phyloP scores from a whole-genome alignment of 2,797 vertebrate species.

The Urosaurus nigricauda region DNA sequence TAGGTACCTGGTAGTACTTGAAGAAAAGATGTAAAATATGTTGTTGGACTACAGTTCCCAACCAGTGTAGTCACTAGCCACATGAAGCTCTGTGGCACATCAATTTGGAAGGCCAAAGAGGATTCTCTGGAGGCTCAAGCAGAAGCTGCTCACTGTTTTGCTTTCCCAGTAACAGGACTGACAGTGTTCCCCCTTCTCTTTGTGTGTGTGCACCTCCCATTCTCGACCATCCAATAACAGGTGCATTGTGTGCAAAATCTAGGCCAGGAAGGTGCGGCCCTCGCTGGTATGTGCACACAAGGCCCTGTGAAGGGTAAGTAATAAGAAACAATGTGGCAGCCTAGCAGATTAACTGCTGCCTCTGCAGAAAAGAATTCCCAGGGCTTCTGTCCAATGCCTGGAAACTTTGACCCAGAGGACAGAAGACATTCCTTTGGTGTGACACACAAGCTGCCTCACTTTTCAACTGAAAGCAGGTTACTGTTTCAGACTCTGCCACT shows the following conservation, averaged over 20 bases:
- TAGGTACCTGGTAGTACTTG: no score
- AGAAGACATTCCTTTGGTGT: constrained; percentile 14
- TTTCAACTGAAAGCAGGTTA: constrained; percentile 26
- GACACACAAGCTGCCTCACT: neutral
- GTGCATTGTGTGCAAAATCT: constrained; percentile 12
- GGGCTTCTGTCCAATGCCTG: neutral
- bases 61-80: no score
- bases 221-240: constrained; percentile 11
- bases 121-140: neutral
- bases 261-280: constrained; percentile 27
- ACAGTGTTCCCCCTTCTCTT: neutral
- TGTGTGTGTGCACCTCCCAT: neutral
- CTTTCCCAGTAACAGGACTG: neutral
- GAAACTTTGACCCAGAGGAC: neutral
- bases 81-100: neutral
- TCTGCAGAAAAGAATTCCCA: constrained; percentile 20
- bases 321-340: neutral
- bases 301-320: neutral
- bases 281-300: neutral
- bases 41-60: neutral
- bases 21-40: neutral
- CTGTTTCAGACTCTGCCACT: neutral
- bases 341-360: neutral
- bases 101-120: neutral
- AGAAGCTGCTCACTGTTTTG: neutral